Conservation (phyloP, 1,140 invertebrate species). For the Conopomorpha cramerella region DNA sequence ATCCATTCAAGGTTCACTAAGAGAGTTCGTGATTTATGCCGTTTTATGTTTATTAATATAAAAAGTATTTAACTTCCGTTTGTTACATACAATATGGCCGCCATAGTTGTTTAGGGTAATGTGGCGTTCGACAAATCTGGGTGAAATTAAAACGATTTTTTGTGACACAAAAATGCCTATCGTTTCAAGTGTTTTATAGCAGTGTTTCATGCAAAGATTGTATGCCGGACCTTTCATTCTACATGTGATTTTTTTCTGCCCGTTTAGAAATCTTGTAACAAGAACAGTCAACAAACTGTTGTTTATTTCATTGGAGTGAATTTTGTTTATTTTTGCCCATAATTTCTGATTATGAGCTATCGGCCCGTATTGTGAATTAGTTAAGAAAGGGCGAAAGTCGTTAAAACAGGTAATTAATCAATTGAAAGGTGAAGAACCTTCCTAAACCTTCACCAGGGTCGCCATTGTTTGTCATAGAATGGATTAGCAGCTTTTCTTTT, state of each 20-base stretch:
- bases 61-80: constrained; percentile 44
- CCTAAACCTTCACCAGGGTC: constrained; percentile 32
- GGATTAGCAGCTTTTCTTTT: no score
- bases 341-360: constrained; percentile 51
- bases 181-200: constrained; percentile 53
- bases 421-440: constrained; percentile 4
- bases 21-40: no score
- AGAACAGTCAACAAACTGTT: constrained; percentile 62
- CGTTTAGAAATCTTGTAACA: constrained; percentile 33
- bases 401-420: constrained; percentile 49
- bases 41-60: no score
- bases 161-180: constrained; percentile 52
- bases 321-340: constrained; percentile 33
- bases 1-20: no score
- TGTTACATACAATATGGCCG: constrained; percentile 59
- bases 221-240: constrained; percentile 6
- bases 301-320: constrained; percentile 54
- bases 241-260: constrained; percentile 41
- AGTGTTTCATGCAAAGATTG: constrained; percentile 45
- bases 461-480: constrained; percentile 58
- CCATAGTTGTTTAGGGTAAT: constrained; percentile 60
- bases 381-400: constrained; percentile 41
- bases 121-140: constrained; percentile 58
- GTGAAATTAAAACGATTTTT: constrained; percentile 54
- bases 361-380: constrained; percentile 42